phyloP scores from a whole-genome alignment of 2,888 invertebrate genomes.

The Dinocampus coccinellae region DNA sequence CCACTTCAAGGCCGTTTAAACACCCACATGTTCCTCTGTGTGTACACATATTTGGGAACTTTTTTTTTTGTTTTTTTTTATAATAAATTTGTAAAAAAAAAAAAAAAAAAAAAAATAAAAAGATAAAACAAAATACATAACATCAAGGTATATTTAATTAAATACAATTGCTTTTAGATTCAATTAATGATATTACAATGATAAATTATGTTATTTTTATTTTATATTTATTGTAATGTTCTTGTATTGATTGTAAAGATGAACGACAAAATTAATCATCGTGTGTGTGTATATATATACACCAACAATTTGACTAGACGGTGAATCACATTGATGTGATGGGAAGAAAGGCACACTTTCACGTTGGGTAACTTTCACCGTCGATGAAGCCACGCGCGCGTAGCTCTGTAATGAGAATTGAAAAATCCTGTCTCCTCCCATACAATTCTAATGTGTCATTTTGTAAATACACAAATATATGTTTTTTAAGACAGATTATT shows the following conservation, averaged over 20 bases:
- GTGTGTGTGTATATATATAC: no score
- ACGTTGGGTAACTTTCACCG: constrained; percentile 68
- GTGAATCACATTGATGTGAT: constrained; percentile 59
- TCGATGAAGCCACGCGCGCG: constrained; percentile 61
- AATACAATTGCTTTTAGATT: constrained; percentile 1
- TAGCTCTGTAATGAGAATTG: constrained; percentile 49
- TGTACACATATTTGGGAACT: background rate
- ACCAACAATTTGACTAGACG: constrained; percentile 51
- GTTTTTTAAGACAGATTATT: background rate
- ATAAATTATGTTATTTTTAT: background rate
- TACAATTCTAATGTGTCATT: constrained; percentile 28
- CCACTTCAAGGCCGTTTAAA: constrained; percentile 29
- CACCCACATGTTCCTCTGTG: constrained; percentile 15
- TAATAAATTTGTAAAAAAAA: background rate
- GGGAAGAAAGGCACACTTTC: constrained; percentile 68
- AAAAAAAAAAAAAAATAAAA: background rate
- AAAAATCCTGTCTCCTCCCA: constrained; percentile 55
- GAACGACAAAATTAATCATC: constrained; percentile 32
- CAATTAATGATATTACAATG: constrained; percentile 10
- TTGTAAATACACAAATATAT: background rate
- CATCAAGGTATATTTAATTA: constrained; percentile 1
- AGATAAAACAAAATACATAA: constrained; percentile 3
- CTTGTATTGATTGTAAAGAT: constrained; percentile 24
- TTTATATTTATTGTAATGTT: background rate
- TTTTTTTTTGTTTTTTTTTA: no score